Conservation (phyloP, 2,888 invertebrate genomes). For the Halictus quadricinctus region DNA sequence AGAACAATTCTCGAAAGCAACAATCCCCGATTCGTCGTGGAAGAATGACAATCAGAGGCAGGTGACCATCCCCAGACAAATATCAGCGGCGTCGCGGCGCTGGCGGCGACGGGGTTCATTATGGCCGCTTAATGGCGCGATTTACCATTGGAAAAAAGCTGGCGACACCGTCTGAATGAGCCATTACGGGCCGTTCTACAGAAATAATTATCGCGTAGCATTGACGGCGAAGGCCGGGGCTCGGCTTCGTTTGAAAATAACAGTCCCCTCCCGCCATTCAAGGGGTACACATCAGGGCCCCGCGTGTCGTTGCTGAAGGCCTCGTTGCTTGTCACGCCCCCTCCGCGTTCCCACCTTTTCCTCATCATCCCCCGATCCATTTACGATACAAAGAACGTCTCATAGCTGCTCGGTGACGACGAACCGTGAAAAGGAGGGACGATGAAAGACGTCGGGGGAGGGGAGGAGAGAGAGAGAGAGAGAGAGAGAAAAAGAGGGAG, state of each 20-base stretch:
- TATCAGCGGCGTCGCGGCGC: slow-evolving; percentile 45
- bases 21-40: background rate
- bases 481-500: too few species aligned
- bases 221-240: slow-evolving; percentile 70
- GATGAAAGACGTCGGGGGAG: background rate
- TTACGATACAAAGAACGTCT: slow-evolving; percentile 60
- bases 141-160: slow-evolving; percentile 78
- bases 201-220: slow-evolving; percentile 80
- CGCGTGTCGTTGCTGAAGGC: slow-evolving; percentile 38
- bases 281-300: slow-evolving; percentile 50
- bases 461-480: background rate
- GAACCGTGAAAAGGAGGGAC: background rate
- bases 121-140: slow-evolving; percentile 78
- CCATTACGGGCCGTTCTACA: slow-evolving; percentile 79
- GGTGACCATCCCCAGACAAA: slow-evolving; percentile 50
- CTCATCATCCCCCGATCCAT: slow-evolving; percentile 51
- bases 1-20: background rate
- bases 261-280: background rate
- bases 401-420: slow-evolving; percentile 28
- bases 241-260: background rate
- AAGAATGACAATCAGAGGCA: slow-evolving; percentile 4
- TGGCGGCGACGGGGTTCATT: slow-evolving; percentile 74
- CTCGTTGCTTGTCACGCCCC: slow-evolving; percentile 15
- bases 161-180: slow-evolving; percentile 80
- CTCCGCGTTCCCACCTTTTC: slow-evolving; percentile 34